These are phyloP conservation scores for Corythaixoides concolor DNA, from an alignment of 2,113 vertebrate species.

Conservation along the genomic window DNA sequence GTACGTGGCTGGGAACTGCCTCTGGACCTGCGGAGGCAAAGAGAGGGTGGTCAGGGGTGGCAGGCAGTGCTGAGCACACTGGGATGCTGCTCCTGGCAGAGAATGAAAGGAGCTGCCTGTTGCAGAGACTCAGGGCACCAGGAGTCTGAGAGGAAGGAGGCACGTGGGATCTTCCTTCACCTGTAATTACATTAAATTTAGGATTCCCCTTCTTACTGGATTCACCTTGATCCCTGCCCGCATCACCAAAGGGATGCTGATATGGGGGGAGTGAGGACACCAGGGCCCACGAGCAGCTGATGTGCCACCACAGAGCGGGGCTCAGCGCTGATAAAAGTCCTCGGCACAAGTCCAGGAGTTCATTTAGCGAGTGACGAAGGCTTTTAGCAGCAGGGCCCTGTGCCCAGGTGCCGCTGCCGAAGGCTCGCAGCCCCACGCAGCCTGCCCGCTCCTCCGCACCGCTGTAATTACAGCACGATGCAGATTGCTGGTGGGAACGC, in stretches of 20 bases:
- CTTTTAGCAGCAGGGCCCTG: not conserved
- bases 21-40: constrained; percentile 59
- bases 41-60: not conserved
- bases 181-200: not conserved
- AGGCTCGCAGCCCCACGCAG: not conserved
- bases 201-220: not conserved
- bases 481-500: not conserved
- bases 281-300: not conserved
- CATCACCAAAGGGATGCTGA: not conserved
- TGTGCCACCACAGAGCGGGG: accelerated
- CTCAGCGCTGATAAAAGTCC: not conserved
- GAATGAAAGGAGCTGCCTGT: not conserved
- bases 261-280: not conserved
- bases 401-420: not conserved
- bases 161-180: not conserved
- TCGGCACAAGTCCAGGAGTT: accelerated
- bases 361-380: not conserved
- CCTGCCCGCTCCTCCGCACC: not conserved
- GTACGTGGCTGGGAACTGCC: constrained; percentile 68
- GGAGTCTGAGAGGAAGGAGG: not conserved
- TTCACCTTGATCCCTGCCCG: not conserved
- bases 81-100: not conserved
- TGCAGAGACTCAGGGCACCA: accelerated
- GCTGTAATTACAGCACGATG: not conserved
- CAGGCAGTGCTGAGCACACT: not conserved